Evolutionary conservation across 2,113 vertebrate species (phyloP).

Genomic region (Panthera uncia): DNA sequence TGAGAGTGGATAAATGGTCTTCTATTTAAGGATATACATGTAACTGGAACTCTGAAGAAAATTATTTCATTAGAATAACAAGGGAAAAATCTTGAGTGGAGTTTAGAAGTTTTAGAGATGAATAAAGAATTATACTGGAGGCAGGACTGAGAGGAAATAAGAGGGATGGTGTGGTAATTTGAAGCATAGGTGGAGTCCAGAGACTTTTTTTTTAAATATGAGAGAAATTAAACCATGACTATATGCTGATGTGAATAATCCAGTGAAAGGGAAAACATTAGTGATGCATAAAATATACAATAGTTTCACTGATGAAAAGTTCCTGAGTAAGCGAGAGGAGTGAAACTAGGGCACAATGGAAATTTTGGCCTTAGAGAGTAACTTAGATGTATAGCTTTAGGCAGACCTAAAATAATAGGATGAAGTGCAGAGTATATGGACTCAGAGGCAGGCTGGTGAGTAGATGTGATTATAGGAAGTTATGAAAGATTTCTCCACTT

Average conservation of each 20-base stretch:
- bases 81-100: neutral
- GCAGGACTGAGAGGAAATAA: no score
- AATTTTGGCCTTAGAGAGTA: neutral
- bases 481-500: neutral
- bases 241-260: neutral
- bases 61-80: neutral
- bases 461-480: neutral
- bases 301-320: neutral
- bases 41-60: neutral
- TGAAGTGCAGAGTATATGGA: neutral
- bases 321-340: neutral
- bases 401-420: neutral
- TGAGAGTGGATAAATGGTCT: neutral
- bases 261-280: neutral
- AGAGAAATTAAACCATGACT: neutral
- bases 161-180: neutral
- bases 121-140: neutral
- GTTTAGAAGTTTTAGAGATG: neutral
- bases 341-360: neutral
- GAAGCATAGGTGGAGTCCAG: neutral
- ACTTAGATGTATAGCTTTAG: neutral
- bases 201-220: neutral
- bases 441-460: neutral
- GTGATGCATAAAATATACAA: neutral
- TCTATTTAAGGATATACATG: neutral